Percentiles rank a stretch among this genome's conserved stretches.
Evolutionary conservation across 2,888 invertebrate species (phyloP).

Genomic region (Troglohyphantes excavatus): DNA sequence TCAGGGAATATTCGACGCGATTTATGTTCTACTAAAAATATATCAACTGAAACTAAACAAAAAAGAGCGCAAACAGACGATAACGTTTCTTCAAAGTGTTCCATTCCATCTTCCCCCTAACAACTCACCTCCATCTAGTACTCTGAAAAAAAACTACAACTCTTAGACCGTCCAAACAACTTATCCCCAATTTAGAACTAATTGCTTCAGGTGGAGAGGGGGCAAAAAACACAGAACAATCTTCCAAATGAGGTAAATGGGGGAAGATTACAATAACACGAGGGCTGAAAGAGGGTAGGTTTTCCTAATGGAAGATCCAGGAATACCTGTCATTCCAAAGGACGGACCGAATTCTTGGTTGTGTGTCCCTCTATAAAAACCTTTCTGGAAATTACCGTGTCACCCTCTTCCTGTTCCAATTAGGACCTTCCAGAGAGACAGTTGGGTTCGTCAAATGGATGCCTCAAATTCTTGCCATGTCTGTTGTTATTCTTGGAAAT

Average conservation of each 20-base stretch:
- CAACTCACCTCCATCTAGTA: no score
- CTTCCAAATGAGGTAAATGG: not conserved
- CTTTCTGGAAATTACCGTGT: constrained; percentile 50
- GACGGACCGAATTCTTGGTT: not conserved
- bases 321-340: constrained; percentile 2
- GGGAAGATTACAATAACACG: not conserved
- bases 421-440: constrained; percentile 25
- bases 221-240: no score
- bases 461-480: constrained; percentile 33
- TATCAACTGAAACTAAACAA: no score
- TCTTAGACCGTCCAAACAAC: no score
- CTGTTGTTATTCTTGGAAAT: constrained; percentile 54
- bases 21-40: no score
- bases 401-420: constrained; percentile 57
- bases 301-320: not conserved
- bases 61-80: no score
- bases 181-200: no score
- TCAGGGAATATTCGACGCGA: no score
- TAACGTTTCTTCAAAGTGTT: no score
- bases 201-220: no score
- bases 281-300: not conserved
- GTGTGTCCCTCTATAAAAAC: not conserved
- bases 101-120: no score
- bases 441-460: constrained; percentile 33
- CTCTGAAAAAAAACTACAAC: no score